Percentiles rank a stretch among this genome's conserved stretches.
These are phyloP conservation scores for Drosophila macrospina DNA, from an alignment of 2,888 invertebrate species.

Conservation along the genomic window DNA sequence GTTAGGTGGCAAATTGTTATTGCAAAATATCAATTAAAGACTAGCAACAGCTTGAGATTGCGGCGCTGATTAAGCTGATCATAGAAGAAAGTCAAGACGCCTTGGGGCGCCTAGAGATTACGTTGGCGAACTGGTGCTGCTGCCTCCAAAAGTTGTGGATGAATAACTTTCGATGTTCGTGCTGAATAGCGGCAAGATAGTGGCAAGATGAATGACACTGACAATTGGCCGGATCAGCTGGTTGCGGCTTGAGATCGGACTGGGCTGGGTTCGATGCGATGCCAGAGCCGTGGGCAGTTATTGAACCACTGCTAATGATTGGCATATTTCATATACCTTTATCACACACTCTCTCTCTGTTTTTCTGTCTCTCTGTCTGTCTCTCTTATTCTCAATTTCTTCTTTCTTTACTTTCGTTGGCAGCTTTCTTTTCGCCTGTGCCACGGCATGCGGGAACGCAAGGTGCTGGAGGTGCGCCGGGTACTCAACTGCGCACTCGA, in stretches of 20 bases:
- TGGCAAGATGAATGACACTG: constrained; percentile 69
- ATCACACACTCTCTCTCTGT: constrained; percentile 13
- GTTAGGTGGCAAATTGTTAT: constrained; percentile 48
- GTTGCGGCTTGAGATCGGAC: neutral
- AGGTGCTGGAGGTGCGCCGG: constrained; percentile 90
- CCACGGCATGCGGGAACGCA: constrained; percentile 90
- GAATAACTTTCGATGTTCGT: constrained; percentile 70
- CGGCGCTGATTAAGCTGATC: constrained; percentile 53
- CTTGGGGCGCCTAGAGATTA: constrained; percentile 56
- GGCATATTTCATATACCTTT: constrained; percentile 47
- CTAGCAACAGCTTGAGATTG: constrained; percentile 28
- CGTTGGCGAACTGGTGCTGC: constrained; percentile 53
- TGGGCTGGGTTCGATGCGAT: constrained; percentile 1
- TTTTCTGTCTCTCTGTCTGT: constrained; percentile 11
- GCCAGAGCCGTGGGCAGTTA: constrained; percentile 39
- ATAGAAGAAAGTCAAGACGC: constrained; percentile 65
- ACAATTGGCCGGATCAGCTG: constrained; percentile 57
- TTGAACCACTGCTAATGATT: constrained; percentile 53
- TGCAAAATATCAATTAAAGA: constrained; percentile 72
- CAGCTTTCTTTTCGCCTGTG: constrained; percentile 91
- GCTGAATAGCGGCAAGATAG: constrained; percentile 31
- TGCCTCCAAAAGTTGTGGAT: constrained; percentile 20
- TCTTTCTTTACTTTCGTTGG: constrained; percentile 37
- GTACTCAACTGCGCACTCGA: constrained; percentile 86
- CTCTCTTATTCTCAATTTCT: neutral